A percentile compares a stretch with the other conserved stretches of the same genome.
These are phyloP conservation scores for Hydrocynus forskahlii DNA, from an alignment of 2,797 vertebrate genomes.

Conservation along the genomic window DNA sequence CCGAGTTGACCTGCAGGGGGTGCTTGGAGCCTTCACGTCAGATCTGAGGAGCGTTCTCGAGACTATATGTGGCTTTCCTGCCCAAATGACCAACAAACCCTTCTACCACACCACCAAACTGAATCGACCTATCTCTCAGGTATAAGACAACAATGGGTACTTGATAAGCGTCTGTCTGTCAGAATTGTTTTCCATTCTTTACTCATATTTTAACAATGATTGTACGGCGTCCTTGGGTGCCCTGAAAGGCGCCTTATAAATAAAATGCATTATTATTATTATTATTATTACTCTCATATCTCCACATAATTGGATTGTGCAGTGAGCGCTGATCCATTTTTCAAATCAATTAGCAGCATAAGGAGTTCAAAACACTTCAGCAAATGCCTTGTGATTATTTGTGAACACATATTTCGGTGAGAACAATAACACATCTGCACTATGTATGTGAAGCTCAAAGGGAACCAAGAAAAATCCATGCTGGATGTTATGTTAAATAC, in stretches of 20 bases:
- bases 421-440: not conserved
- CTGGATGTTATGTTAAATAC: no score
- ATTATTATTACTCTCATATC: not conserved
- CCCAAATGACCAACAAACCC: constrained; percentile 79
- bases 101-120: constrained; percentile 73
- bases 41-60: constrained; percentile 76
- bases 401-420: constrained; percentile 6
- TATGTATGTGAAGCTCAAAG: not conserved
- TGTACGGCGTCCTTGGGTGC: no score
- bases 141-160: constrained; percentile 3
- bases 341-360: not conserved
- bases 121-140: constrained; percentile 57
- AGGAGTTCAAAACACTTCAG: constrained; percentile 29
- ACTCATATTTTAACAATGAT: no score
- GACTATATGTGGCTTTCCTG: constrained; percentile 83
- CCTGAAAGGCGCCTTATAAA: no score
- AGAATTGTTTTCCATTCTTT: not conserved
- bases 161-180: not conserved
- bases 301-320: not conserved
- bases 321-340: not conserved
- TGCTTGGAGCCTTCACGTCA: constrained; percentile 78
- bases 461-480: constrained; percentile 1
- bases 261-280: no score
- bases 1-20: constrained; percentile 75
- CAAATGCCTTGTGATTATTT: constrained; percentile 12